phyloP scores from a whole-genome alignment of 2,113 vertebrate species.

The Tragelaphus imberbis region DNA sequence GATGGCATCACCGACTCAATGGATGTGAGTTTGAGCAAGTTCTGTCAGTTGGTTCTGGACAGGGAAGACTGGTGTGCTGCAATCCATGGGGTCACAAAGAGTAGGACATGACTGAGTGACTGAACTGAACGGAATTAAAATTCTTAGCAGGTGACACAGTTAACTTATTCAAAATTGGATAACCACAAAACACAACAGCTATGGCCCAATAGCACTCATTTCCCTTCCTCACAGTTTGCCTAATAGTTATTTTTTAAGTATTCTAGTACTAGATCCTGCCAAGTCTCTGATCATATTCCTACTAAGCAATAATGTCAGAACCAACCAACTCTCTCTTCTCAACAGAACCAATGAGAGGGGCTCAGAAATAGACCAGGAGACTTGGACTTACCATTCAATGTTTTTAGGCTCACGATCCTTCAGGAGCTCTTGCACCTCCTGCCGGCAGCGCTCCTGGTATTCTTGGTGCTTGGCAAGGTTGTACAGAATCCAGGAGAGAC shows the following conservation, averaged over 20 bases:
- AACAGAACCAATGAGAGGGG: background rate
- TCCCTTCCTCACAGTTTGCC: background rate
- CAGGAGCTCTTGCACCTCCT: constrained; percentile 66
- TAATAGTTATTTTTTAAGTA: background rate
- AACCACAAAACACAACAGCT: background rate
- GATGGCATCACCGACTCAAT: too few relatives aligned
- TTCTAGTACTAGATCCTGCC: background rate
- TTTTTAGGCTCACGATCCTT: constrained; percentile 49
- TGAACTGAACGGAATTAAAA: background rate
- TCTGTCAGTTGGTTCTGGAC: background rate
- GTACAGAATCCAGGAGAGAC: constrained; percentile 70
- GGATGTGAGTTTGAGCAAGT: background rate
- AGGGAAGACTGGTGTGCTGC: background rate
- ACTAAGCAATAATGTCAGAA: background rate
- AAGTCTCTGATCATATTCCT: background rate
- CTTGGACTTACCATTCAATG: constrained; percentile 61
- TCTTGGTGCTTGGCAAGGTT: constrained; percentile 68
- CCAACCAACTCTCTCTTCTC: background rate
- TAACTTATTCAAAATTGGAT: background rate
- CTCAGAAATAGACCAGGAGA: background rate
- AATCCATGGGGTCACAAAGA: background rate
- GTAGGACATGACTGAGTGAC: background rate
- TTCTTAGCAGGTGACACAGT: background rate
- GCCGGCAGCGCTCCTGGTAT: constrained; percentile 69
- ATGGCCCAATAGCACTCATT: background rate